Evolutionary conservation across 2,888 invertebrate species (phyloP).

Genomic region (Heteropelma amictum): DNA sequence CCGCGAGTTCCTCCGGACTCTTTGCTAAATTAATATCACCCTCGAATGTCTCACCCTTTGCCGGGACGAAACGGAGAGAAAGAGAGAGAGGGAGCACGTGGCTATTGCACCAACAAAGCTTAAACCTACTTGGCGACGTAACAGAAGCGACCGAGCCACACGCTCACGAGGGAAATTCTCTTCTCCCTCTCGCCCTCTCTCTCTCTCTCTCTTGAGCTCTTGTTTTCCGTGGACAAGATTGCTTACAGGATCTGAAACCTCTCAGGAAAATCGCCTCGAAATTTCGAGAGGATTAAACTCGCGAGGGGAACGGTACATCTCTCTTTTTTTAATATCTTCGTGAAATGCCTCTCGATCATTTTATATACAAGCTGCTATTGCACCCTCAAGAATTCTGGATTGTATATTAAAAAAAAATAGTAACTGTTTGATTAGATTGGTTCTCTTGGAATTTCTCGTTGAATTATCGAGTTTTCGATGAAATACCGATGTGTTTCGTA

Average conservation of each 20-base stretch:
- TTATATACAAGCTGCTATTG: too few species aligned
- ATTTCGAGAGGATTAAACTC: constrained; percentile 42
- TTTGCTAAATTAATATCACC: constrained; percentile 75
- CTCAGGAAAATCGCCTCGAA: constrained; percentile 5
- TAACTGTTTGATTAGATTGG: too few species aligned
- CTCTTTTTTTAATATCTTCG: too few species aligned
- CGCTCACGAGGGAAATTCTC: constrained; percentile 34
- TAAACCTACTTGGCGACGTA: constrained; percentile 25
- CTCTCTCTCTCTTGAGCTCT: background rate
- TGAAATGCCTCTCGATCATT: too few species aligned
- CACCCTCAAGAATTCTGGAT: too few species aligned
- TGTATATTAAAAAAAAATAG: too few species aligned
- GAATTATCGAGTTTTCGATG: too few species aligned
- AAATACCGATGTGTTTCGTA: too few species aligned
- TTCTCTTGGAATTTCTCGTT: too few species aligned
- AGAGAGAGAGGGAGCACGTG: constrained; percentile 22
- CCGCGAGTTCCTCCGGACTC: constrained; percentile 37
- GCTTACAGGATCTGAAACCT: constrained; percentile 6
- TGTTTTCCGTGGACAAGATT: constrained; percentile 5
- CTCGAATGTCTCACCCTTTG: constrained; percentile 55
- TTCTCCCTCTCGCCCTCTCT: background rate
- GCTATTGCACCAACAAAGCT: constrained; percentile 16
- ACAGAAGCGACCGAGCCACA: background rate
- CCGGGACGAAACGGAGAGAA: background rate
- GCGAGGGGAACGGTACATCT: too few species aligned